Evolutionary conservation across 1,140 invertebrate species (phyloP), one percentile per base, ranked within the genome.

Genomic region (Plutomurus gul): DNA sequence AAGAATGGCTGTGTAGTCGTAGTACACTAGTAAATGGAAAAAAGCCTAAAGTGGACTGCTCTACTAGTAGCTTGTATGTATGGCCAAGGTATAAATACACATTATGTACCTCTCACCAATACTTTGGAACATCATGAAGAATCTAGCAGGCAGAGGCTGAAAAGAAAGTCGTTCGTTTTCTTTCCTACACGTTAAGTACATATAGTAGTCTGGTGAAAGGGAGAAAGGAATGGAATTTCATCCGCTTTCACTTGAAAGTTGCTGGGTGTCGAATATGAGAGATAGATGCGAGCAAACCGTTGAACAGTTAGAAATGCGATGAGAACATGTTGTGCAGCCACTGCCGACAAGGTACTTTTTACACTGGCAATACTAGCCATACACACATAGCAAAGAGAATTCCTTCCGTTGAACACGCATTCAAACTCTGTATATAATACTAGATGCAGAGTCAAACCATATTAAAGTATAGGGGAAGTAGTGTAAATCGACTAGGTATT

Each of bases 251-350:
- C 11, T 39, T 27, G 10, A 72, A 72, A 72, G 70, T 72, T 72
- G 70, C 36, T 65, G 25, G 36, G 65, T 71, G 65, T 71, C 65
- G 70, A 72, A 43, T 72, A 72, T 43, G 37, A 72, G 70, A 72
- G 70, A 72, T 72, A 72, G 70, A 72, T 72, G 37, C 40, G 70
- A 40, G 18, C 22, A 43, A 72, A 43, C 18, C 20, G 36, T 18
- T 43, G 22, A 16, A 13, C 36, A 39, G 40, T 40, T 25, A 72
- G 18, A 71, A 37, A 37, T 16, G 70, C 30, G 30, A 65, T 33
- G 27, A 65, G 56, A 36, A 16, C 4, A 4, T 65, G 18, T n/a
- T 33, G 36, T 1, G 39, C 56, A n/a, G 27, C 30, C 6, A 65
- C 27, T 65, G n/a, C 7, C 46, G 11, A 18, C 16, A 7, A 49